These are phyloP conservation scores for Penaeus vannamei DNA, from an alignment of 1,140 invertebrate species.

Conservation along the genomic window DNA sequence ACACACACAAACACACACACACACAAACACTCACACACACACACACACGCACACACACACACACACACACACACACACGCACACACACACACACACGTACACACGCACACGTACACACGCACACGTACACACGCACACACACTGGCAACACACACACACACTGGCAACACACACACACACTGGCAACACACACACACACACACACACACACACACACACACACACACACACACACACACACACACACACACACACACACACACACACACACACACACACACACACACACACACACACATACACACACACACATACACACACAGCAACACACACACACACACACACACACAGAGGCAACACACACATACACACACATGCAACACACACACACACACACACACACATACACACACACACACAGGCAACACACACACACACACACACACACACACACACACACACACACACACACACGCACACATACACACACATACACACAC, in stretches of 20 bases:
- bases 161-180: background rate
- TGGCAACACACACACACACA: constrained; percentile 27
- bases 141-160: constrained; percentile 20
- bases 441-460: background rate
- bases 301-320: no score
- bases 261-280: background rate
- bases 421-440: constrained; percentile 24
- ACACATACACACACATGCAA: no score
- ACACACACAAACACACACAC: background rate
- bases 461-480: constrained; percentile 9
- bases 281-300: background rate
- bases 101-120: background rate
- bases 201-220: background rate
- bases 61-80: background rate
- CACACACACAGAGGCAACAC: background rate
- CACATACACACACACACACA: no score
- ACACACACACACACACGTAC: constrained; percentile 18
- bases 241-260: constrained; percentile 12
- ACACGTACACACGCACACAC: background rate
- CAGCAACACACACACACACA: constrained; percentile 27
- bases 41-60: background rate
- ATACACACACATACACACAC: no score
- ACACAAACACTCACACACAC: constrained; percentile 27
- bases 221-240: constrained; percentile 5
- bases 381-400: constrained; percentile 16